These are phyloP conservation scores for Acanthacorydalis orientalis DNA, from an alignment of 2,888 invertebrate species.

Conservation along the genomic window DNA sequence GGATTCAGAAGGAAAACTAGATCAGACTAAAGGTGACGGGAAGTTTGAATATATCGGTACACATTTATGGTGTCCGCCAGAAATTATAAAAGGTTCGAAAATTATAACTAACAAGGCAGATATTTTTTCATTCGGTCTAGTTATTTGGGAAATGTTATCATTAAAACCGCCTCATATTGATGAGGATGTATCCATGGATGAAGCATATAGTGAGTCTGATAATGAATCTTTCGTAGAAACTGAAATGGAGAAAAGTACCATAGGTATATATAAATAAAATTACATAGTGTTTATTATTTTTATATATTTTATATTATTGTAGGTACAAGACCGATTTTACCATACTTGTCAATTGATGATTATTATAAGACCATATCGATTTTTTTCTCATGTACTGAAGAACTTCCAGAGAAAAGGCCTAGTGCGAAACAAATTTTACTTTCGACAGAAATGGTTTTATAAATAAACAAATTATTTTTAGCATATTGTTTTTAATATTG, in stretches of 20 bases:
- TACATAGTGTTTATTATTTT: background rate
- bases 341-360: constrained; percentile 38
- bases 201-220: background rate
- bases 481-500: no score
- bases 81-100: constrained; percentile 42
- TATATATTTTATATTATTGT: constrained; percentile 9
- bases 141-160: constrained; percentile 68
- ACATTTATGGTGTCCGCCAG: constrained; percentile 63
- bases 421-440: constrained; percentile 24
- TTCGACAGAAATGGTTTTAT: no score
- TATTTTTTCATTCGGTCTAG: constrained; percentile 63
- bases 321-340: constrained; percentile 57
- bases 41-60: constrained; percentile 53
- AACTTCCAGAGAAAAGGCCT: constrained; percentile 37
- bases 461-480: no score
- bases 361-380: constrained; percentile 49
- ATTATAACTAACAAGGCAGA: constrained; percentile 55
- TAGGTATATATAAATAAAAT: background rate
- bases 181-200: background rate
- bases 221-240: background rate
- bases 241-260: background rate
- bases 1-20: constrained; percentile 41
- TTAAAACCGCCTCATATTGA: constrained; percentile 37
- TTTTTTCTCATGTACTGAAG: constrained; percentile 54
- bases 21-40: constrained; percentile 31